phyloP scores from a whole-genome alignment of 2,797 vertebrate genomes.

The Galago senegalensis region DNA sequence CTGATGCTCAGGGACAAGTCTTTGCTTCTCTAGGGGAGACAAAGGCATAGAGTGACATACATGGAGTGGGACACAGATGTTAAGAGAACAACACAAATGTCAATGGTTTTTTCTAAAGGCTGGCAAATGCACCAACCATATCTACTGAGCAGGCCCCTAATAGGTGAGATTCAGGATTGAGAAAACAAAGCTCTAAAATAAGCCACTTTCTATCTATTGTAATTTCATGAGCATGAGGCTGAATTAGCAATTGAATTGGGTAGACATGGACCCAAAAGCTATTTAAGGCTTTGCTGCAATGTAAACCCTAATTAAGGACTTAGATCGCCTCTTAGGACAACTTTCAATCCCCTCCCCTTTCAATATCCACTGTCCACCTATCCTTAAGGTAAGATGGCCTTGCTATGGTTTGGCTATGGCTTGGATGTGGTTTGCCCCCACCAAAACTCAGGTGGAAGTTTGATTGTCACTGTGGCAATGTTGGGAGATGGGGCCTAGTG shows the following conservation, averaged over 20 bases:
- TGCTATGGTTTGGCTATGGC: background rate
- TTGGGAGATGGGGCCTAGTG: background rate
- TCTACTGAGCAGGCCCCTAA: background rate
- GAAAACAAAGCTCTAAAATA: slow-evolving; percentile 13
- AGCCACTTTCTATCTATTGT: background rate
- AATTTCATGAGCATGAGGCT: background rate
- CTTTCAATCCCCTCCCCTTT: background rate
- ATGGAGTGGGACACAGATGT: background rate
- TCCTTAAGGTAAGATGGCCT: background rate
- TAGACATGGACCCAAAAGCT: background rate
- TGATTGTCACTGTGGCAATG: background rate
- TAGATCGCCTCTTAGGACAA: background rate
- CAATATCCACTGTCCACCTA: background rate
- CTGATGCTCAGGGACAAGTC: background rate
- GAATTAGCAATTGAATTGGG: slow-evolving; percentile 13
- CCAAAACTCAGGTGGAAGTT: background rate
- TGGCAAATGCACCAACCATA: background rate
- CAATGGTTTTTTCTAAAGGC: background rate
- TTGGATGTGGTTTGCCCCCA: background rate
- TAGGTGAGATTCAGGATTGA: background rate
- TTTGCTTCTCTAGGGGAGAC: background rate
- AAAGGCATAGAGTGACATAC: background rate
- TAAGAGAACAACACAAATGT: background rate
- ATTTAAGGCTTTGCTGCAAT: background rate
- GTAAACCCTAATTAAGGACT: background rate